phyloP scores from a whole-genome alignment of 1,140 invertebrate genomes.

The Drosophila gunungcola region DNA sequence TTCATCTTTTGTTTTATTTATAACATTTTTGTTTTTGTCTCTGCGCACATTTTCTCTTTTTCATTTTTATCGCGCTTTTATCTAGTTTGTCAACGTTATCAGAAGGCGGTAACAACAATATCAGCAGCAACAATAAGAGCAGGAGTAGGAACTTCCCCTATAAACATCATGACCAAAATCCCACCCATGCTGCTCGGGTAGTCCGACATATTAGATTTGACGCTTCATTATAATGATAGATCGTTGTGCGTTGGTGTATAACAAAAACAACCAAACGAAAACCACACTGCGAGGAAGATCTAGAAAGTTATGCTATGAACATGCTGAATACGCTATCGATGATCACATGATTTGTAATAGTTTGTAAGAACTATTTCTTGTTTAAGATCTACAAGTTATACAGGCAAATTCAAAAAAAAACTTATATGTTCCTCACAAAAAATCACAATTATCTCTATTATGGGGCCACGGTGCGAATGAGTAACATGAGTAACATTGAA shows the following conservation, averaged over 20 bases:
- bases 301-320: background rate
- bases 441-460: too few relatives aligned
- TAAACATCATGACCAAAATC: background rate
- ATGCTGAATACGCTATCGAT: too few relatives aligned
- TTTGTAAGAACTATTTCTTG: too few relatives aligned
- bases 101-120: slow-evolving; percentile 29
- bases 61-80: slow-evolving; percentile 80
- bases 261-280: slow-evolving; percentile 31
- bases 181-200: slow-evolving; percentile 56
- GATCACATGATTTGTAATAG: too few relatives aligned
- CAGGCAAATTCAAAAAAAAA: too few relatives aligned
- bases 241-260: slow-evolving; percentile 65
- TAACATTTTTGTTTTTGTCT: slow-evolving; percentile 52
- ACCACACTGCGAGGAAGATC: slow-evolving; percentile 29
- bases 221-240: slow-evolving; percentile 82
- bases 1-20: slow-evolving; percentile 71
- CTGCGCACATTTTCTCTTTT: slow-evolving; percentile 59
- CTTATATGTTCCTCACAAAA: too few relatives aligned
- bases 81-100: slow-evolving; percentile 82
- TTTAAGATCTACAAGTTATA: too few relatives aligned
- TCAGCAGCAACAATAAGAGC: slow-evolving; percentile 9
- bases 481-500: background rate
- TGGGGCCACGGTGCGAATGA: slow-evolving; percentile 3
- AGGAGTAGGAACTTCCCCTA: slow-evolving; percentile 7
- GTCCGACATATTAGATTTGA: slow-evolving; percentile 77